These are phyloP conservation scores for Drosophila bunnanda DNA, from an alignment of 2,888 invertebrate species.

Conservation along the genomic window DNA sequence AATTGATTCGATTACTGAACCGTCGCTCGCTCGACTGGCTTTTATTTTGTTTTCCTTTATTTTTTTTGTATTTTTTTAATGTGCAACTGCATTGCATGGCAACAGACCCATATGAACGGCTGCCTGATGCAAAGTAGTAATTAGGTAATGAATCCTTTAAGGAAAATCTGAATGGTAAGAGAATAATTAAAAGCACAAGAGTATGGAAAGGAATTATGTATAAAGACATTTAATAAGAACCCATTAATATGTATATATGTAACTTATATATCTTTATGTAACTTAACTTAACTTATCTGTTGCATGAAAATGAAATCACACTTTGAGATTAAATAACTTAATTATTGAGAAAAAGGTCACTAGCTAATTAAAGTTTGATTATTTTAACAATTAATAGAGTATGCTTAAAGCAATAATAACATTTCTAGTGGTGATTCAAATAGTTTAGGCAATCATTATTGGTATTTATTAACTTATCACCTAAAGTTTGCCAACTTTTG, in stretches of 20 bases:
- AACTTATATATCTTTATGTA: not conserved
- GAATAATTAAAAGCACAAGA: not conserved
- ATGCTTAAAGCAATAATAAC: not conserved
- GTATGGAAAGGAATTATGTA: too few species aligned
- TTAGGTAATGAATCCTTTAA: conserved; percentile 23
- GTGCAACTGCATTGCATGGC: conserved; percentile 4
- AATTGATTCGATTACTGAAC: conserved; percentile 33
- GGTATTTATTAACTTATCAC: conserved; percentile 8
- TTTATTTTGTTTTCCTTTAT: conserved; percentile 18
- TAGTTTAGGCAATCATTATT: not conserved
- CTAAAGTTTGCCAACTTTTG: conserved; percentile 12
- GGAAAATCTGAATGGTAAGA: not conserved
- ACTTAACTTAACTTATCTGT: not conserved
- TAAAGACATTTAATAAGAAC: not conserved
- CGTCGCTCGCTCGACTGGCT: conserved; percentile 11
- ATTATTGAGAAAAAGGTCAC: not conserved
- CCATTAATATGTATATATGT: not conserved
- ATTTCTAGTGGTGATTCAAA: not conserved
- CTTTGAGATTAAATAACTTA: not conserved
- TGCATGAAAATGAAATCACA: too few species aligned
- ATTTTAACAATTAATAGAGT: not conserved
- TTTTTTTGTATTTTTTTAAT: not conserved
- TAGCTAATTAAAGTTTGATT: too few species aligned
- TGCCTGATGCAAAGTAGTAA: conserved; percentile 26
- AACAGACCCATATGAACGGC: conserved; percentile 1